Evolutionary conservation across 2,888 invertebrate genomes (phyloP).

Genomic region (Acleris sparsana): DNA sequence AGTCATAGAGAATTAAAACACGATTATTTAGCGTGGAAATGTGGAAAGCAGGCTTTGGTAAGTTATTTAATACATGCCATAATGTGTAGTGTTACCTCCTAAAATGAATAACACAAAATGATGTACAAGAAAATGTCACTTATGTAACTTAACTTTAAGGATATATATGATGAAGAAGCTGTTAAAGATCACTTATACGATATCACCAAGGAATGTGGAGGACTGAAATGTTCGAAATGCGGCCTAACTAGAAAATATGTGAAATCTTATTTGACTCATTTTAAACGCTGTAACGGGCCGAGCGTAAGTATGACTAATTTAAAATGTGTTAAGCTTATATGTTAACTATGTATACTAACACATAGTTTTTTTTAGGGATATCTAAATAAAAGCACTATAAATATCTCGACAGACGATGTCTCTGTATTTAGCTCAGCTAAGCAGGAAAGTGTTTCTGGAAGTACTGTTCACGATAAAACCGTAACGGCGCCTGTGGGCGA

Average conservation of each 20-base stretch:
- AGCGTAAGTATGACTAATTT: slow-evolving; percentile 4
- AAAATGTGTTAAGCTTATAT: not conserved
- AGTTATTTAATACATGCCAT: not conserved
- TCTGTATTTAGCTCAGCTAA: not conserved
- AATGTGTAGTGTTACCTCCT: too few relatives aligned
- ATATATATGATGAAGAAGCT: slow-evolving; percentile 35
- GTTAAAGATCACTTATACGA: slow-evolving; percentile 34
- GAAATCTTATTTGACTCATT: slow-evolving; percentile 37
- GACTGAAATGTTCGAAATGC: slow-evolving; percentile 46
- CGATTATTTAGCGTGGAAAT: slow-evolving; percentile 61
- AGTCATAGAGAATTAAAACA: slow-evolving; percentile 55
- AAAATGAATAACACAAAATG: too few relatives aligned
- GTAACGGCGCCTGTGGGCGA: not conserved
- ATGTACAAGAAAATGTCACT: too few relatives aligned
- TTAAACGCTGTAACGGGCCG: slow-evolving; percentile 32
- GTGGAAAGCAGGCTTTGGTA: slow-evolving; percentile 53
- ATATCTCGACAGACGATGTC: not conserved
- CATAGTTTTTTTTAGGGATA: slow-evolving; percentile 6
- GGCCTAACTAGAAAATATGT: slow-evolving; percentile 39
- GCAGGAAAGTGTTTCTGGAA: not conserved
- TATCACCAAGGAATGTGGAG: slow-evolving; percentile 27
- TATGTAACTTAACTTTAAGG: slow-evolving; percentile 36
- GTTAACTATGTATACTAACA: too few relatives aligned
- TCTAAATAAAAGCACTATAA: not conserved
- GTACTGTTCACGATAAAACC: not conserved